Evolutionary conservation across 2,888 invertebrate species (phyloP).

Genomic region (Molanna angustata): DNA sequence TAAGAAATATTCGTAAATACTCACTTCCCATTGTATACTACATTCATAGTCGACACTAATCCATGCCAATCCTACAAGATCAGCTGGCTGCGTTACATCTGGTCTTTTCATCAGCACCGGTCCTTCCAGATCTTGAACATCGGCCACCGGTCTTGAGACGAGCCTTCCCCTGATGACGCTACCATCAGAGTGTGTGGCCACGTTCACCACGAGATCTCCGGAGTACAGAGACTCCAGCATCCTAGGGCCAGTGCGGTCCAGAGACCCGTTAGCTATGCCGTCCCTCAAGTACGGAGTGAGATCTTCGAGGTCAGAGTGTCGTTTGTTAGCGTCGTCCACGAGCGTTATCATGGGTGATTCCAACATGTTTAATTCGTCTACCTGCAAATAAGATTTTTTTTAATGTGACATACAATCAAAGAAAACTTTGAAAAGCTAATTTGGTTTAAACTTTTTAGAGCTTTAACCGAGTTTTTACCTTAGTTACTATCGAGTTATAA

Average conservation of each 20-base stretch:
- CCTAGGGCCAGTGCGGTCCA: slow-evolving; percentile 74
- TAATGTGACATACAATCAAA: neutral
- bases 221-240: slow-evolving; percentile 80
- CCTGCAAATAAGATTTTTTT: slow-evolving; percentile 42
- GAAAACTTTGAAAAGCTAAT: too few relatives aligned
- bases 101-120: slow-evolving; percentile 65
- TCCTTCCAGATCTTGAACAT: slow-evolving; percentile 66
- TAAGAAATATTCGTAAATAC: too few relatives aligned
- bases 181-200: slow-evolving; percentile 58
- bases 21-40: slow-evolving; percentile 76
- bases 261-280: slow-evolving; percentile 67
- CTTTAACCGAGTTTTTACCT: too few relatives aligned
- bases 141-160: slow-evolving; percentile 67
- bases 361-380: slow-evolving; percentile 59
- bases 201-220: slow-evolving; percentile 76
- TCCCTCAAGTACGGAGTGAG: slow-evolving; percentile 59
- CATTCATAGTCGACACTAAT: slow-evolving; percentile 76
- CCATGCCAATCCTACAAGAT: slow-evolving; percentile 78
- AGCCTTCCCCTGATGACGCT: slow-evolving; percentile 67
- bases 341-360: slow-evolving; percentile 66
- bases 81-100: slow-evolving; percentile 53
- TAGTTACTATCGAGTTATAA: too few relatives aligned
- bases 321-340: slow-evolving; percentile 69
- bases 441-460: too few relatives aligned
- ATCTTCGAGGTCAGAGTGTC: slow-evolving; percentile 72